Evolutionary conservation across 2,797 vertebrate species (phyloP).

Genomic region (Chrysocyon brachyurus): DNA sequence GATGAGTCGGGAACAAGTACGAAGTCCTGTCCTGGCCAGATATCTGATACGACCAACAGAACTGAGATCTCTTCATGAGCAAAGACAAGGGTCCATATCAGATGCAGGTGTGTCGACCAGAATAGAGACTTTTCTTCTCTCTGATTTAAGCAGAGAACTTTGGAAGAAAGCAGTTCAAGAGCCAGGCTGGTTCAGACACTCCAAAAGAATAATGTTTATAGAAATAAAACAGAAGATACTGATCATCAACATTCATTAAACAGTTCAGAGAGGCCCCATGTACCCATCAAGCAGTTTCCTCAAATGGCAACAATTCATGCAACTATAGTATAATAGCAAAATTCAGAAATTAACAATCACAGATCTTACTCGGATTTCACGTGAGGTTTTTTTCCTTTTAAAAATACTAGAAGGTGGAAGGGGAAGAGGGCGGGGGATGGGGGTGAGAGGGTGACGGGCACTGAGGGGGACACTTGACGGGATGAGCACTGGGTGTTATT

Average conservation of each 20-base stretch:
- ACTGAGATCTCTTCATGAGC: neutral
- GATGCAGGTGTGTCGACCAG: neutral
- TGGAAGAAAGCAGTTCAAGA: constrained; percentile 26
- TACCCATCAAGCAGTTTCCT: neutral
- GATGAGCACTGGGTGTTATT: no score
- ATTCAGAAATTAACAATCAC: constrained; percentile 5
- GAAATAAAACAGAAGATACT: constrained; percentile 50
- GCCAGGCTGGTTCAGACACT: neutral
- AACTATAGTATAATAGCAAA: neutral
- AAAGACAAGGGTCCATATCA: neutral
- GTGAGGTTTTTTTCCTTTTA: neutral
- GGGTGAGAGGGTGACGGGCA: no score
- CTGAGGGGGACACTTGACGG: no score
- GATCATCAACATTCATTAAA: neutral
- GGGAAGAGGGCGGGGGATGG: no score
- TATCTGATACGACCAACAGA: neutral
- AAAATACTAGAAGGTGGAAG: neutral
- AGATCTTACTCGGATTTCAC: neutral
- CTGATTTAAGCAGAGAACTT: neutral
- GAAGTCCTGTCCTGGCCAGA: neutral
- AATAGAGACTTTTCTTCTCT: neutral
- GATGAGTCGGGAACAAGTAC: neutral
- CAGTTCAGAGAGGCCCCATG: neutral
- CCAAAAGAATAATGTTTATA: neutral
- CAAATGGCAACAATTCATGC: neutral